These are phyloP conservation scores for Isurus oxyrinchus DNA, from an alignment of 2,113 vertebrate genomes.

Conservation along the genomic window DNA sequence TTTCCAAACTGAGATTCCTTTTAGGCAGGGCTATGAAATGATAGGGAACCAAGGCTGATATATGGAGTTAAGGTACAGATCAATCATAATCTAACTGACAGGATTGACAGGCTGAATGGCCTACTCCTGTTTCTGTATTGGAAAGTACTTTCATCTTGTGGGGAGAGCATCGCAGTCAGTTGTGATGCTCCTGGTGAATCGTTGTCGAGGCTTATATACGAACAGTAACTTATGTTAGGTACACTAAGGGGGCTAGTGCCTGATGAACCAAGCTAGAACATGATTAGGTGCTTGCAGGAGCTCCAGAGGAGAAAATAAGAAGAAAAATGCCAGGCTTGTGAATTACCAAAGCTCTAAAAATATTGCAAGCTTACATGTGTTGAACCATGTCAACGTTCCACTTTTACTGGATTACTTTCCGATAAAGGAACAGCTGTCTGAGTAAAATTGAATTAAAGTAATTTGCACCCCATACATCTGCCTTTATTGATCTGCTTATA, in stretches of 20 bases:
- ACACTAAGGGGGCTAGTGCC: neutral
- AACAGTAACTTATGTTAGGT: neutral
- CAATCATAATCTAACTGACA: neutral
- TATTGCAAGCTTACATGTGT: neutral
- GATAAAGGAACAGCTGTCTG: neutral
- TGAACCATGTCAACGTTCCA: neutral
- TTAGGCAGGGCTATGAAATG: neutral
- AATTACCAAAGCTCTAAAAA: neutral
- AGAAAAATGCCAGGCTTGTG: neutral
- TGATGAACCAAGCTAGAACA: neutral
- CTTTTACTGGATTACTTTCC: neutral
- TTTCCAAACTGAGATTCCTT: neutral
- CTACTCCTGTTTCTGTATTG: neutral
- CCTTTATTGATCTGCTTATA: neutral
- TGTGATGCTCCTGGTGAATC: neutral
- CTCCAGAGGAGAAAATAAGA: neutral
- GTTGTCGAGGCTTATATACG: neutral
- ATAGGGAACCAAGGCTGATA: neutral
- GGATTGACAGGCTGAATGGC: neutral
- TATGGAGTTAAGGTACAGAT: neutral
- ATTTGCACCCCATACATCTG: neutral
- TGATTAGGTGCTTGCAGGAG: neutral
- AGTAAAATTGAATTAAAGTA: conserved; percentile 8
- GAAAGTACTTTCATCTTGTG: neutral
- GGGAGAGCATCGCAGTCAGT: neutral